Evolutionary conservation across 2,888 invertebrate genomes (phyloP), one percentile per base, ranked within the genome.

Genomic region (Drosophila suboccidentalis): DNA sequence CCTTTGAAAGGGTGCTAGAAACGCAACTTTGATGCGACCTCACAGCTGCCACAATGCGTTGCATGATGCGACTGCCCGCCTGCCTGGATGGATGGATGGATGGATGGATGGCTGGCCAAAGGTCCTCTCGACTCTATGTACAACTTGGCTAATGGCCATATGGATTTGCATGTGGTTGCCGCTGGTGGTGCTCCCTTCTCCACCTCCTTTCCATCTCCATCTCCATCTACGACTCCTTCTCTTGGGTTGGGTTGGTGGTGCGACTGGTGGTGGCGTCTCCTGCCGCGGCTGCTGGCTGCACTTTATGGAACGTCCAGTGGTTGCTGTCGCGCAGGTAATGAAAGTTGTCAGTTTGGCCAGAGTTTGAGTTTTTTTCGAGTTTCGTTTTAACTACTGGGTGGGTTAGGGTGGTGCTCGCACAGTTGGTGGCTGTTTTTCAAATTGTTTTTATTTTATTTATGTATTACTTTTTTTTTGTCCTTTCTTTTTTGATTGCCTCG

Each of bases 141-240:
- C 47, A 47, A 60, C 59, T 36, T 58, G 68, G 49, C 38, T 53
- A 62, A 65, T 64, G 84, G 70, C 26, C 34, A 47, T 55, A 72
- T 72, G 78, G 65, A 87, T 89, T 71, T 82, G 67, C 88, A 82
- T 86, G 77, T 71, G 67, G 84, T 66, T 60, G 76, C 26, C 59
- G 58, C 55, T 61, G 64, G 55, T 82, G 82, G 50, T 47, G 43
- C 29, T 39, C 22, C 38, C 38, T 49, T 54, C 9, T 32, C 29
- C 38, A 15, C 17, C 13, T 46, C 36, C 6, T 44, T 3, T 11
- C 10, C 32, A 3, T 5, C 29, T 29, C 4, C 44, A 44, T 29
- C n/a, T 41, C 47, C 8, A 19, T n/a, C n/a, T n/a, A n/a, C n/a
- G n/a, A n/a, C n/a, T n/a, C n/a, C n/a, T n/a, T n/a, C n/a, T n/a